A percentile compares a stretch with the other conserved stretches of the same genome.
Conservation (phyloP, 1,140 invertebrate genomes). For the Meloidogyne floridensis region DNA sequence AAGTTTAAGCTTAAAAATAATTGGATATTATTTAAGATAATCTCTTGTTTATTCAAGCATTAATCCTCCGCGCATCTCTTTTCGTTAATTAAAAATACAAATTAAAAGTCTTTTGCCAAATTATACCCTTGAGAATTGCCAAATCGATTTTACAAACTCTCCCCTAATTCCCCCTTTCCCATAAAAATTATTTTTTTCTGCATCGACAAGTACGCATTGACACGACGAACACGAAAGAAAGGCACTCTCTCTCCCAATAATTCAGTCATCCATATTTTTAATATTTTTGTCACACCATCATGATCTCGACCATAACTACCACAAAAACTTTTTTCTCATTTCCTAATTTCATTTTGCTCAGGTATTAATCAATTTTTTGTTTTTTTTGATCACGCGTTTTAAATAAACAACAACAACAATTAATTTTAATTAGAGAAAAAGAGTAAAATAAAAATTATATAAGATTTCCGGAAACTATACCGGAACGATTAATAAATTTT, state of each 20-base stretch:
- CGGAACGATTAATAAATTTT: too few relatives aligned
- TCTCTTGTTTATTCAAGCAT: neutral
- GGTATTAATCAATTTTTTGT: neutral
- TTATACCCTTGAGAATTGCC: neutral
- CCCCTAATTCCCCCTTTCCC: neutral
- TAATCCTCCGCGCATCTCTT: neutral
- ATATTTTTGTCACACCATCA: slow-evolving; percentile 9
- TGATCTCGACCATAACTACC: neutral
- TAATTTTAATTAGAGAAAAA: neutral
- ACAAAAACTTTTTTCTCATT: neutral
- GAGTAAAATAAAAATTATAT: too few relatives aligned
- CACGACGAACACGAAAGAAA: neutral
- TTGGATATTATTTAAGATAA: neutral
- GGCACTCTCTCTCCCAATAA: neutral
- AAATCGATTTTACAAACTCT: neutral
- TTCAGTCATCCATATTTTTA: slow-evolving; percentile 9
- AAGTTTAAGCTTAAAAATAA: too few relatives aligned
- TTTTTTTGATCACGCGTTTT: neutral
- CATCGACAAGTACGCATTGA: neutral
- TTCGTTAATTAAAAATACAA: neutral
- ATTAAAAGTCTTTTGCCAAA: slow-evolving; percentile 1
- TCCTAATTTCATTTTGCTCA: neutral
- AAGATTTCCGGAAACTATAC: too few relatives aligned
- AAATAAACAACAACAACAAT: neutral
- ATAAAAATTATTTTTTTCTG: neutral